Evolutionary conservation across 2,888 invertebrate species (phyloP).

Genomic region (Ormyrus nitidulus): DNA sequence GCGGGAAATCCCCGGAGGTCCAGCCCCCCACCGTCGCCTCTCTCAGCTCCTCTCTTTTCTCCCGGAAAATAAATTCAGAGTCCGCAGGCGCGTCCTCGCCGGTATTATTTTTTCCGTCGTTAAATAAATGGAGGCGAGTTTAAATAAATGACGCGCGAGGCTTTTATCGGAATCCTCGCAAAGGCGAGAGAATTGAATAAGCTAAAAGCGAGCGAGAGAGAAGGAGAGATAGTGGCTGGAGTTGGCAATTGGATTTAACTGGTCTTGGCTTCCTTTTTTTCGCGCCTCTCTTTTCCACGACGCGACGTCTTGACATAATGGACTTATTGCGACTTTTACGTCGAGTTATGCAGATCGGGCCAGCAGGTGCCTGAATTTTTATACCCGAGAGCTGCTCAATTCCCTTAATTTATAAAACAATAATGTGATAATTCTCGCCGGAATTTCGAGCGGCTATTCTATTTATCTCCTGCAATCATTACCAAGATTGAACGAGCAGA

Average conservation of each 20-base stretch:
- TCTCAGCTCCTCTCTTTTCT: not conserved
- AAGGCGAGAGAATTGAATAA: conserved; percentile 50
- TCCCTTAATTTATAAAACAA: conserved; percentile 54
- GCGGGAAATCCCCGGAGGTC: conserved; percentile 41
- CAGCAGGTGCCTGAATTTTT: conserved; percentile 45
- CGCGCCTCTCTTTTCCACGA: not conserved
- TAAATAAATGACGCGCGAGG: conserved; percentile 56
- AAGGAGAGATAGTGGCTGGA: not conserved
- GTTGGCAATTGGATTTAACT: conserved; percentile 53
- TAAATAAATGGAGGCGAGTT: conserved; percentile 56
- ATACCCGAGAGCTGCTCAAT: conserved; percentile 26
- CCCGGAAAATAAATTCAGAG: conserved; percentile 52
- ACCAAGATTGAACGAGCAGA: too few relatives aligned
- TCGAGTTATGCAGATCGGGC: conserved; percentile 54
- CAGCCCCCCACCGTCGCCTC: not conserved
- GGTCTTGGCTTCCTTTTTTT: conserved; percentile 11
- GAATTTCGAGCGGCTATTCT: not conserved
- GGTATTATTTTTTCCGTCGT: conserved; percentile 55
- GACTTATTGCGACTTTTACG: conserved; percentile 56
- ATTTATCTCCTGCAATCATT: too few relatives aligned
- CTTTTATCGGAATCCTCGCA: conserved; percentile 54
- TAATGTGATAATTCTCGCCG: conserved; percentile 51
- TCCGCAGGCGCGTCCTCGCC: conserved; percentile 12
- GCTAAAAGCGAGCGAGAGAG: not conserved
- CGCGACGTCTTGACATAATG: conserved; percentile 48